Conservation (phyloP, 2,113 vertebrate genomes). For the Hyperoodon ampullatus region DNA sequence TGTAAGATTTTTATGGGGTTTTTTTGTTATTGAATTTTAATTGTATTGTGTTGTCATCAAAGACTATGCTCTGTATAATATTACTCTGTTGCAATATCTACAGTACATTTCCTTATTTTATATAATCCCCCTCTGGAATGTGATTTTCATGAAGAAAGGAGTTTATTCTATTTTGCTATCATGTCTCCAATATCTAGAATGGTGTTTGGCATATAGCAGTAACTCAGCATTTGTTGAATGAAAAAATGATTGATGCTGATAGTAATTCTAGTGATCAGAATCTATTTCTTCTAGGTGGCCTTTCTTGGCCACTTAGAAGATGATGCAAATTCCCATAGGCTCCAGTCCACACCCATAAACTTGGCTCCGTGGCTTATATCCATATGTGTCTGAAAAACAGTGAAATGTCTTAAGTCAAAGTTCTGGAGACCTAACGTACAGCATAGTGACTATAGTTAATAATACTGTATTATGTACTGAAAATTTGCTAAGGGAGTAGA, state of each 20-base stretch:
- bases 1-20: neutral
- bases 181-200: neutral
- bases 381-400: neutral
- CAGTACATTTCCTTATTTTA: neutral
- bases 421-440: neutral
- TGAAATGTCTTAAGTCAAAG: neutral
- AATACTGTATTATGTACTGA: neutral
- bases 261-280: neutral
- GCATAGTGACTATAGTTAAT: neutral
- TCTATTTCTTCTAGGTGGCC: neutral
- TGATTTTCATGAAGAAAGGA: neutral
- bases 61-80: neutral
- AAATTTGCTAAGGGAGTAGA: neutral
- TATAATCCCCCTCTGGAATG: neutral
- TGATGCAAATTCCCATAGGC: neutral
- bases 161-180: neutral
- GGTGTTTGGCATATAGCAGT: neutral
- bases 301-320: neutral
- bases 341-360: neutral
- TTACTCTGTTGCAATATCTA: neutral
- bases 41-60: neutral
- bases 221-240: neutral
- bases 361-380: neutral
- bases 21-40: constrained; percentile 37
- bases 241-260: neutral